phyloP scores from a whole-genome alignment of 2,113 vertebrate species.

The Neotragus moschatus region DNA sequence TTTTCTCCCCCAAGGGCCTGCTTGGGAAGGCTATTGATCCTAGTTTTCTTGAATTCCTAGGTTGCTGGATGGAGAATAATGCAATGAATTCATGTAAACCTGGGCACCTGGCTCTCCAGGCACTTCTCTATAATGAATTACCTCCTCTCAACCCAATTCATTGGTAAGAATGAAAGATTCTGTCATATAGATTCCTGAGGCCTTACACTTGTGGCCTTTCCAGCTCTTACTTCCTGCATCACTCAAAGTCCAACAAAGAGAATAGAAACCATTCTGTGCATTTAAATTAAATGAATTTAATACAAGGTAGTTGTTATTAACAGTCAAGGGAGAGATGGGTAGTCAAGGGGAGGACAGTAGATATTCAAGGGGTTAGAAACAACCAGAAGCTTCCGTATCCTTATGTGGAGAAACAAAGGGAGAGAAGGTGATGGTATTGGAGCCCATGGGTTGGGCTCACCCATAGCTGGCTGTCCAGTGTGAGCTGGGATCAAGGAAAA shows the following conservation, averaged over 20 bases:
- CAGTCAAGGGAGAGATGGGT: background rate
- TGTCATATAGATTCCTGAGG: background rate
- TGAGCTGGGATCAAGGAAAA: background rate
- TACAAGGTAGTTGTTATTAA: background rate
- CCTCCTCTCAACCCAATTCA: background rate
- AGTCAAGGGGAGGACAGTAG: background rate
- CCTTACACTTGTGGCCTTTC: background rate
- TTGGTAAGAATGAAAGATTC: background rate
- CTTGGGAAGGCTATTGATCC: background rate
- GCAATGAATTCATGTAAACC: background rate
- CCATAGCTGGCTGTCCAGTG: too few relatives aligned
- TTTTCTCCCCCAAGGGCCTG: background rate
- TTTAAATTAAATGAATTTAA: background rate
- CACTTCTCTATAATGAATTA: background rate
- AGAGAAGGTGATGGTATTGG: background rate
- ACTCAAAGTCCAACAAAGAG: background rate
- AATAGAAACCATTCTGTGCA: background rate
- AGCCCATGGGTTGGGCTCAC: background rate
- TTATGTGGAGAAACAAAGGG: background rate
- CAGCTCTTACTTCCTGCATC: background rate
- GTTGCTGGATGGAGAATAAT: background rate
- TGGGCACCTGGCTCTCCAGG: background rate
- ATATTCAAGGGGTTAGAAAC: background rate
- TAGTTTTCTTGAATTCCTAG: background rate
- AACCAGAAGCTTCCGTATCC: background rate